Evolutionary conservation across 2,888 invertebrate species (phyloP).

Genomic region (Asteroscopus sphinx): DNA sequence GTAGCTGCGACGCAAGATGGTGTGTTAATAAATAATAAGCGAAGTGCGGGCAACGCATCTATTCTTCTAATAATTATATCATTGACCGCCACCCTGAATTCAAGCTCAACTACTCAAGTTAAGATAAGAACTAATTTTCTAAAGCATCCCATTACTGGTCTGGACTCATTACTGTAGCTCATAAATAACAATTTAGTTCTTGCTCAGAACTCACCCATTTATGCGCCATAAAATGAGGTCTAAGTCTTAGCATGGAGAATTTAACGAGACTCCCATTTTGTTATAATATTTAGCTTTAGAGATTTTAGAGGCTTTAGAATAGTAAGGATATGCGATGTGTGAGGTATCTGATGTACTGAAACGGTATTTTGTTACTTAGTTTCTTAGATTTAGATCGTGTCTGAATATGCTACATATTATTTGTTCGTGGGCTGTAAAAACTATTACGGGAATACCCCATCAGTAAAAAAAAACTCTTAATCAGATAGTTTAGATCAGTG

Average conservation of each 20-base stretch:
- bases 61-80: too few species aligned
- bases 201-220: slow-evolving; percentile 34
- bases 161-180: slow-evolving; percentile 46
- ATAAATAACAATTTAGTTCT: slow-evolving; percentile 50
- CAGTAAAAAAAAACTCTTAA: too few species aligned
- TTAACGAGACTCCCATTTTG: slow-evolving; percentile 45
- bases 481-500: too few species aligned
- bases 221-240: slow-evolving; percentile 45
- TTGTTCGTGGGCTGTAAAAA: too few species aligned
- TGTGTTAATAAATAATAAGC: too few species aligned
- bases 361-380: too few species aligned
- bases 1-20: too few species aligned
- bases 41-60: too few species aligned
- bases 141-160: slow-evolving; percentile 20
- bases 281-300: slow-evolving; percentile 27
- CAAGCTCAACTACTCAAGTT: background rate
- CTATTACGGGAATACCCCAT: too few species aligned
- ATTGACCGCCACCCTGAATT: background rate
- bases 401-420: too few species aligned
- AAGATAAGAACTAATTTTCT: slow-evolving; percentile 28
- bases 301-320: background rate
- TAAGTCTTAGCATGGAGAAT: slow-evolving; percentile 35
- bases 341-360: slow-evolving; percentile 19
- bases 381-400: too few species aligned
- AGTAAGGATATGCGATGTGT: slow-evolving; percentile 17